phyloP scores from a whole-genome alignment of 2,888 invertebrate genomes.

The Apamea sordens region DNA sequence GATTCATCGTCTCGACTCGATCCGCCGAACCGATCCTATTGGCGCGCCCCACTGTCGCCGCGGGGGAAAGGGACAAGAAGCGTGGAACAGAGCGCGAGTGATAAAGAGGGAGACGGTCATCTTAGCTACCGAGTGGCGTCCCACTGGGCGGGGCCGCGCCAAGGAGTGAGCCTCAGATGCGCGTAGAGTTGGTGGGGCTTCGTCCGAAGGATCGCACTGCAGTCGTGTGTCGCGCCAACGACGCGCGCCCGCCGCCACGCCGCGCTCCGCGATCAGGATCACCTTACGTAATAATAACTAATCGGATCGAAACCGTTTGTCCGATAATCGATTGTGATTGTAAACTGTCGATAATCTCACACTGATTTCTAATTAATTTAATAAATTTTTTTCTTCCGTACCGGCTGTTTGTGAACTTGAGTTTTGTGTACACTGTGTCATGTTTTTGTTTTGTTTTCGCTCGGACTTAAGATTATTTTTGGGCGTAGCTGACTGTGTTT shows the following conservation, averaged over 20 bases:
- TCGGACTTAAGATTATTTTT: constrained; percentile 81
- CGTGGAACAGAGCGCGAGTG: constrained; percentile 74
- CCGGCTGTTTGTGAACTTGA: constrained; percentile 77
- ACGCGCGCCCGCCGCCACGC: constrained; percentile 86
- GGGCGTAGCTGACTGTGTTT: constrained; percentile 84
- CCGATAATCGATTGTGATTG: constrained; percentile 88
- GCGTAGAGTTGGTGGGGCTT: constrained; percentile 91
- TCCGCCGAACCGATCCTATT: constrained; percentile 89
- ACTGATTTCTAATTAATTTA: constrained; percentile 74
- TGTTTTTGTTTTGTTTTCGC: constrained; percentile 86
- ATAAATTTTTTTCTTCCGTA: constrained; percentile 67
- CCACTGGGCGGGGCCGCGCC: constrained; percentile 91
- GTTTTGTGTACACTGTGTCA: constrained; percentile 81
- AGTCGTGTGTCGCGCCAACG: constrained; percentile 88
- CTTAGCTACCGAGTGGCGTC: constrained; percentile 90
- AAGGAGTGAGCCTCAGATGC: constrained; percentile 91
- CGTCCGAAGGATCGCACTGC: constrained; percentile 91
- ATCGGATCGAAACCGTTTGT: constrained; percentile 83
- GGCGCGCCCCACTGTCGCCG: constrained; percentile 90
- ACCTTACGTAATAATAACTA: constrained; percentile 88
- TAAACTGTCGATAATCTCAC: constrained; percentile 82
- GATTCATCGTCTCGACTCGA: constrained; percentile 90
- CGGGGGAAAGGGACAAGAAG: constrained; percentile 81
- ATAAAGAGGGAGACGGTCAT: constrained; percentile 89
- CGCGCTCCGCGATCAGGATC: constrained; percentile 77